Percentiles rank a stretch among this genome's conserved stretches.
These are phyloP conservation scores for Achatina immaculata DNA, from an alignment of 1,140 invertebrate species.

Conservation along the genomic window DNA sequence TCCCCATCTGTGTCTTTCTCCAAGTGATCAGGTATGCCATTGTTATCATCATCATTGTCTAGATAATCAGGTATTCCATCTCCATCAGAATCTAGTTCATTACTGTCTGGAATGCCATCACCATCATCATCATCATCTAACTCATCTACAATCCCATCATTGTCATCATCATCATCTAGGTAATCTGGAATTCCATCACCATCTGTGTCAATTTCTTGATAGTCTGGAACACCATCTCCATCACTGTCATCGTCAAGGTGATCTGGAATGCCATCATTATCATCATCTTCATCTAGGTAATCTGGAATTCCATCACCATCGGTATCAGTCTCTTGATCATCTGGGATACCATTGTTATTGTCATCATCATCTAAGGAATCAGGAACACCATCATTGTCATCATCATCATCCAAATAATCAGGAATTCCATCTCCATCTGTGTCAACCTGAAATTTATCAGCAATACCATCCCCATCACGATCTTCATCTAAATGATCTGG, in stretches of 20 bases:
- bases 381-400: slow-evolving; percentile 64
- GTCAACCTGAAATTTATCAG: slow-evolving; percentile 59
- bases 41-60: slow-evolving; percentile 57
- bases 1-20: slow-evolving; percentile 59
- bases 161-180: slow-evolving; percentile 56
- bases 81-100: slow-evolving; percentile 58
- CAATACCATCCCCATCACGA: slow-evolving; percentile 58
- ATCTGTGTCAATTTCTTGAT: slow-evolving; percentile 56
- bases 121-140: slow-evolving; percentile 55
- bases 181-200: slow-evolving; percentile 63
- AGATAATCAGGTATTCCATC: slow-evolving; percentile 63
- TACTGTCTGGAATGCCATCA: slow-evolving; percentile 58
- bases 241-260: slow-evolving; percentile 53
- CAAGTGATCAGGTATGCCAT: slow-evolving; percentile 65
- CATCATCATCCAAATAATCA: slow-evolving; percentile 54
- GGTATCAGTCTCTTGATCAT: slow-evolving; percentile 57
- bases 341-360: slow-evolving; percentile 64
- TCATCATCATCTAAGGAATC: slow-evolving; percentile 57
- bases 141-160: slow-evolving; percentile 52
- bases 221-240: slow-evolving; percentile 63
- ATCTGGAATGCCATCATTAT: slow-evolving; percentile 62
- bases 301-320: slow-evolving; percentile 66
- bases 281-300: slow-evolving; percentile 56
- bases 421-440: slow-evolving; percentile 53
- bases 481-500: slow-evolving; percentile 60